Evolutionary conservation across 1,140 invertebrate genomes (phyloP).

Genomic region (Paraescarpia echinospica): DNA sequence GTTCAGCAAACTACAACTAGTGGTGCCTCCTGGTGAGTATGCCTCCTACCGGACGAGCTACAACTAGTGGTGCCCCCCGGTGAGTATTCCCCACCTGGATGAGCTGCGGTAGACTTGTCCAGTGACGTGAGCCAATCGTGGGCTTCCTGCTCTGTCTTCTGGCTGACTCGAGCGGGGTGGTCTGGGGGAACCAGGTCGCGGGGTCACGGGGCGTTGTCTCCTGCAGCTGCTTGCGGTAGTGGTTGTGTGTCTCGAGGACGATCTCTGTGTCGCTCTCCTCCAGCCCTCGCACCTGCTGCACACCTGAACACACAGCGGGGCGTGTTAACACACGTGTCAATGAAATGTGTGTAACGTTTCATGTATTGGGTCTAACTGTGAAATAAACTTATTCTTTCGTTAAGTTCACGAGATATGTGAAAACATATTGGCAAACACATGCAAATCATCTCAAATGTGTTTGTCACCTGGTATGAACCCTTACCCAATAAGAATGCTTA

Average conservation of each 20-base stretch:
- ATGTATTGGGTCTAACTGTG: neutral
- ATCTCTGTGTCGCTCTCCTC: constrained; percentile 40
- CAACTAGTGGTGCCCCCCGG: neutral
- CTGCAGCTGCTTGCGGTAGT: constrained; percentile 49
- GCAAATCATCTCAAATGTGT: too few relatives aligned
- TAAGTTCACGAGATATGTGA: neutral
- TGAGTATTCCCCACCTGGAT: neutral
- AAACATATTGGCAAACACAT: neutral
- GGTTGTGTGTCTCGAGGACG: constrained; percentile 45
- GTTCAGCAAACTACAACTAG: too few relatives aligned
- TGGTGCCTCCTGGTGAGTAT: too few relatives aligned
- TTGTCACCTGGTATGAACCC: too few relatives aligned
- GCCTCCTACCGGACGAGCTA: too few relatives aligned
- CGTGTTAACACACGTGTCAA: neutral
- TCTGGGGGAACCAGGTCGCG: constrained; percentile 41
- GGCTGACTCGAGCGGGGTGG: too few relatives aligned
- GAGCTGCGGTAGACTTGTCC: neutral
- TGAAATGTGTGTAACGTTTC: neutral
- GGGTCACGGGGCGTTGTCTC: constrained; percentile 38
- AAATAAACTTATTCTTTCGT: neutral
- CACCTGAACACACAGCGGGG: constrained; percentile 31
- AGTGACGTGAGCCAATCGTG: neutral
- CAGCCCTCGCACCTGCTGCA: constrained; percentile 37
- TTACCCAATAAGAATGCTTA: too few relatives aligned
- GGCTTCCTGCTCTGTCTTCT: neutral